These are phyloP conservation scores for Thysanoteuthis rhombus DNA, from an alignment of 2,888 invertebrate genomes.

Conservation along the genomic window DNA sequence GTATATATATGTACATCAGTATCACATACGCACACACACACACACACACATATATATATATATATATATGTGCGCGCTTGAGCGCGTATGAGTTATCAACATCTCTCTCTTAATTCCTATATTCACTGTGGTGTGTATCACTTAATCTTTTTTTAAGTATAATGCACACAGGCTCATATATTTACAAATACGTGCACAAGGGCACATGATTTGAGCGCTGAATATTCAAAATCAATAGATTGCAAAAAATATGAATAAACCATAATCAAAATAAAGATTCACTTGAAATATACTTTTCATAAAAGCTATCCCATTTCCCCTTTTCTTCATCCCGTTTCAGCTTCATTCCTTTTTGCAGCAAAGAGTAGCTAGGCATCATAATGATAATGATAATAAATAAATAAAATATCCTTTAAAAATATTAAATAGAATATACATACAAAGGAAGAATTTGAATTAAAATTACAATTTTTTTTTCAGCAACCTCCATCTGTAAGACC, in stretches of 20 bases:
- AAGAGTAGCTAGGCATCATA: neutral
- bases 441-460: neutral
- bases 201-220: neutral
- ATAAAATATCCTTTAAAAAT: neutral
- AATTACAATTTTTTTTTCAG: neutral
- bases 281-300: neutral
- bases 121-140: neutral
- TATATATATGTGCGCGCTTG: neutral
- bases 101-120: too few relatives aligned
- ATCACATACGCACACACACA: neutral
- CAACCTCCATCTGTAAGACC: neutral
- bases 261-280: neutral
- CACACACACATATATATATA: neutral
- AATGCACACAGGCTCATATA: neutral
- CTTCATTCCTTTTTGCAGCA: neutral
- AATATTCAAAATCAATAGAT: neutral
- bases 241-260: neutral
- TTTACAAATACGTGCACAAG: neutral
- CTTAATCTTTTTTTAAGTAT: neutral
- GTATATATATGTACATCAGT: neutral
- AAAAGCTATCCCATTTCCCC: neutral
- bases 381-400: neutral
- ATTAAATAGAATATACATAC: neutral
- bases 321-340: neutral
- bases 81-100: too few relatives aligned